Evolutionary conservation across 1,140 invertebrate species (phyloP), one percentile per base, ranked within the genome.

Genomic region (Steinernema khuongi): DNA sequence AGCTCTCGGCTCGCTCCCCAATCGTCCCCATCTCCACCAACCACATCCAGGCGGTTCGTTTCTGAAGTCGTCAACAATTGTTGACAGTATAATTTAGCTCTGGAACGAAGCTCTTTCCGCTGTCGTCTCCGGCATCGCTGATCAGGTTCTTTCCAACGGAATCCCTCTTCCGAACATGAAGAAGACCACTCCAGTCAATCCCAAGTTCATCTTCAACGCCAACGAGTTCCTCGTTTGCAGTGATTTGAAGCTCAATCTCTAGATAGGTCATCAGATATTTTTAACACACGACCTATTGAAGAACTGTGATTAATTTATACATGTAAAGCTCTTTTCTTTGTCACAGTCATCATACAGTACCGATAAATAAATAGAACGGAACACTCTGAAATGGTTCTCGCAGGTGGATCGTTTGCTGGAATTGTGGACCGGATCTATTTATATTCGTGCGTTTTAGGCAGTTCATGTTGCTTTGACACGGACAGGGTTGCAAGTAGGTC

Each of bases 171-270:
- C 50, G 11, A 60, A 26, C 19, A 7, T 60, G 14, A 14, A 14
- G 19, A 60, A 60, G 19, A 26, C 50, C 4, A 4, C 19, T 7
- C 50, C 50, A 11, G 50, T 60, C 7, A 60, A 60, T 2, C 50
- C 50, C 11, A 60, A 22, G 26, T 60, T 60, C 50, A 22, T 22
- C 50, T 60, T 60, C 50, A n/a, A 14, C 19, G 7, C 11, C 4
- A 14, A 60, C 19, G 50, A 60, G 50, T 22, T 72, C 28, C 44
- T 72, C 60, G 22, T 72, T 44, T 71, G 71, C 43, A 28, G 71
- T 28, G 26, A 72, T 69, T 44, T 72, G 18, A 71, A 72, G 66
- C 4, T 14, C 33, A 70, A 70, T 11, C 30, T 67, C 11, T 67
- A 67, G 7, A 11, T n/a, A n/a, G n/a, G n/a, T n/a, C n/a, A n/a